Evolutionary conservation across 2,888 invertebrate species (phyloP).

Genomic region (Osmoderma eremita): DNA sequence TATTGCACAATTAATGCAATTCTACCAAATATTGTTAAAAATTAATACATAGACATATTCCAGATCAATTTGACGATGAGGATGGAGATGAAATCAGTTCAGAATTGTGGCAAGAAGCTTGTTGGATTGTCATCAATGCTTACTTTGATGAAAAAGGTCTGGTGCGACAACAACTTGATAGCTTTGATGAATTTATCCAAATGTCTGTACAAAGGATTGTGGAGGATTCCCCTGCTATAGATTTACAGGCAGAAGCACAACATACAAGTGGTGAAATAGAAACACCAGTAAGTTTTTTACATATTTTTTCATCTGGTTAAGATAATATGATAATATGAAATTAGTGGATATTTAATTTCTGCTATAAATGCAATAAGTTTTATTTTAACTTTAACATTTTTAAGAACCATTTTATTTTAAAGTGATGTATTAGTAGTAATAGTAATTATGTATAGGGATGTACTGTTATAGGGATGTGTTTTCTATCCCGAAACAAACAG

Average conservation of each 20-base stretch:
- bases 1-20: too few species aligned
- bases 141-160: constrained; percentile 99
- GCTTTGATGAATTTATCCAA: constrained; percentile 99
- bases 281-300: constrained; percentile 71
- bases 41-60: constrained; percentile 20
- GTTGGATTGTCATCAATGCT: constrained; percentile 99
- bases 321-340: too few species aligned
- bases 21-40: too few species aligned
- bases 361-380: too few species aligned
- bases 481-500: too few species aligned
- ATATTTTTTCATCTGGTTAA: background rate
- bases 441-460: too few species aligned
- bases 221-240: constrained; percentile 98
- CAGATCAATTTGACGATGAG: constrained; percentile 78
- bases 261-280: constrained; percentile 94
- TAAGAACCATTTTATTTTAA: too few species aligned
- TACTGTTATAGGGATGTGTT: too few species aligned
- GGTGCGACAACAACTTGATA: constrained; percentile 98
- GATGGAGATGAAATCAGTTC: constrained; percentile 96
- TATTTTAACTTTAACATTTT: too few species aligned
- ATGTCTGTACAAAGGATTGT: constrained; percentile 99
- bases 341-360: constrained; percentile 3
- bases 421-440: too few species aligned
- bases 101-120: constrained; percentile 99
- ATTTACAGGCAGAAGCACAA: constrained; percentile 97